These are phyloP conservation scores for Sinella curviseta DNA, from an alignment of 1,140 invertebrate genomes.

Conservation along the genomic window DNA sequence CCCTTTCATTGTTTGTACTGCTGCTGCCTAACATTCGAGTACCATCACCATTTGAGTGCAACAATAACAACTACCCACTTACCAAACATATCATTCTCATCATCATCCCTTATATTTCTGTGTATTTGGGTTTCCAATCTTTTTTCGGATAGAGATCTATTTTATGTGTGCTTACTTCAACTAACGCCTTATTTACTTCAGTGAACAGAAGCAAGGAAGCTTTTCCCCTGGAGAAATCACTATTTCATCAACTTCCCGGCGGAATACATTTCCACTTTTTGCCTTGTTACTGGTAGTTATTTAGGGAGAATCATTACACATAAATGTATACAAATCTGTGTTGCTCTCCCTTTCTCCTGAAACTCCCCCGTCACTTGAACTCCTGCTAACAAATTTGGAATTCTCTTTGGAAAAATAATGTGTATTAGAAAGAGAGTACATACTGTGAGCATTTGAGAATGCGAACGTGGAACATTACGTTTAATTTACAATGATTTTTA, in stretches of 20 bases:
- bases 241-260: neutral
- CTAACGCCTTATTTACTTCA: neutral
- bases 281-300: neutral
- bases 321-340: neutral
- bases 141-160: neutral
- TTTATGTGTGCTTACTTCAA: neutral
- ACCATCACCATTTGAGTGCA: neutral
- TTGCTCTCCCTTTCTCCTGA: neutral
- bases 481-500: no score
- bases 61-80: no score
- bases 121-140: neutral
- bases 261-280: neutral
- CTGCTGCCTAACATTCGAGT: neutral
- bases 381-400: neutral
- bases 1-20: neutral
- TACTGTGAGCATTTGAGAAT: no score
- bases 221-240: constrained; percentile 17
- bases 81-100: no score
- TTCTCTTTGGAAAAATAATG: neutral
- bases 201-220: constrained; percentile 2
- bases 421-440: no score
- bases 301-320: neutral
- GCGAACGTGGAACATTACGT: no score
- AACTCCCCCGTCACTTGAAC: neutral
- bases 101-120: neutral